Evolutionary conservation across 2,797 vertebrate species (phyloP), one percentile per base, ranked within the genome.

Genomic region (Chaunax sp.): DNA sequence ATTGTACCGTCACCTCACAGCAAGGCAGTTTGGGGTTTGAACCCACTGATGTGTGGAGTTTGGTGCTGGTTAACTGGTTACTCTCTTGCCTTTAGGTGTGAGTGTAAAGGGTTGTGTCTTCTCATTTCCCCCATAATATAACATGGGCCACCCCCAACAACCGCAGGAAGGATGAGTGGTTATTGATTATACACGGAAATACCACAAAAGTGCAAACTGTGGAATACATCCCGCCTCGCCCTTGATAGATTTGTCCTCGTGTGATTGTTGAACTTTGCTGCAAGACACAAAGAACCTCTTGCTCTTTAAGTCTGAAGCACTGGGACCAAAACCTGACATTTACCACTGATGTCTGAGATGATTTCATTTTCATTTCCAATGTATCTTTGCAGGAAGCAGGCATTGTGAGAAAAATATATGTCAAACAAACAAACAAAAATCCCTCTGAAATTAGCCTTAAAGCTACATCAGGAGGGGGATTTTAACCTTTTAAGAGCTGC

Each of bases 291-390:
- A 64, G 22, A 41, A 54, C 10, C 13, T 6, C 1, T 64, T 71
- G 69, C 62, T 69, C 56, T 71, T 79, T 62, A 56, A 60, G 49
- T 67, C 44, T 57, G 44, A 56, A 52, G 63, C 35, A 26, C 37
- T 22, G 15, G 57, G 59, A 57, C 64, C 52, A 72, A 62, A 75
- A 46, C 44, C 57, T 79, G 67, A 75, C 67, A 78, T 80, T 86
- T 83, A 71, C 56, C 65, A 41, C 19, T 37, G 57, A 55, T 49
- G 47, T 60, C 61, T 56, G 10, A 22, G 49, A 57, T 52, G 55
- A 30, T 67, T 53, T 60, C n/a, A 68, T 53, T 75, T 73, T 52
- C 11, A 9, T 59, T 51, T 66, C 52, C 22, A 40, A 38, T 66
- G 49, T 62, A 49, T 55, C 40, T 62, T 43, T 38, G 14, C 11